These are phyloP conservation scores for Archivesica marissinica DNA, from an alignment of 1,140 invertebrate species.

Conservation along the genomic window DNA sequence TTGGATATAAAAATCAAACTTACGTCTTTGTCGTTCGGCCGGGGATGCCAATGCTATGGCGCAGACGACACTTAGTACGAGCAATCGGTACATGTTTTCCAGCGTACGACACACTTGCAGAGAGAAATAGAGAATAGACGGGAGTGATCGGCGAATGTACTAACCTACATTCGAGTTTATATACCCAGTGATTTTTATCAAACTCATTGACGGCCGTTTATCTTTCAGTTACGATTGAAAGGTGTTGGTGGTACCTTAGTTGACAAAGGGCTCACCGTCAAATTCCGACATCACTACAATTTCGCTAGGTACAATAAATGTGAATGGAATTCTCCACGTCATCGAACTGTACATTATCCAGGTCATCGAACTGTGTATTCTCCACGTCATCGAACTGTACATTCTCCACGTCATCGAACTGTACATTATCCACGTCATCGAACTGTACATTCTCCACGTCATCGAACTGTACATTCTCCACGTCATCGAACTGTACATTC, in stretches of 20 bases:
- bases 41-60: constrained; percentile 20
- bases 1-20: not conserved
- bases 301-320: not conserved
- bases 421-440: too few relatives aligned
- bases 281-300: not conserved
- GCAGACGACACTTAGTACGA: constrained; percentile 43
- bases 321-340: not conserved
- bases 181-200: constrained; percentile 5
- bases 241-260: constrained; percentile 15
- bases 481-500: too few relatives aligned
- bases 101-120: not conserved
- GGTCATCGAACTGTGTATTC: not conserved
- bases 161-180: not conserved
- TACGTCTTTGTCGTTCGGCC: constrained; percentile 26
- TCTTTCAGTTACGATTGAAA: constrained; percentile 2
- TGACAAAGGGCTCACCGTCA: constrained; percentile 28
- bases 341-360: not conserved
- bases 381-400: too few relatives aligned
- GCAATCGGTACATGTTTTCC: constrained; percentile 3
- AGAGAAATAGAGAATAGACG: constrained; percentile 19
- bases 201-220: constrained; percentile 15
- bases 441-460: too few relatives aligned
- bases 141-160: constrained; percentile 1
- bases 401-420: too few relatives aligned
- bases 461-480: too few relatives aligned